Percentiles rank a stretch among this genome's conserved stretches.
phyloP scores from a whole-genome alignment of 2,113 vertebrate genomes.

The Pelecanoides urinatrix region DNA sequence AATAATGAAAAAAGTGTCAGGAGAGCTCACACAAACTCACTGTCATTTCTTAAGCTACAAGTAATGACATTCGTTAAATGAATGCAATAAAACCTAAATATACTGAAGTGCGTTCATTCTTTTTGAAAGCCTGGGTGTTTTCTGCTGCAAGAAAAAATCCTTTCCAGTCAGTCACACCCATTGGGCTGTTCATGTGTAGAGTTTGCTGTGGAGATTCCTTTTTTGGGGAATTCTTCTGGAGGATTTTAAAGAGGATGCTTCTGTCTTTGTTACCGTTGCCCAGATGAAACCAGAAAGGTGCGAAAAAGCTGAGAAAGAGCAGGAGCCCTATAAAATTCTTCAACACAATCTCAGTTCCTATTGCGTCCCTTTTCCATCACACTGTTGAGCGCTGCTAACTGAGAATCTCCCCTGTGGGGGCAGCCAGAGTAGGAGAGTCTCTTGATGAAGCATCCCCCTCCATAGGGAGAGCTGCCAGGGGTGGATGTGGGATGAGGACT shows the following conservation, averaged over 20 bases:
- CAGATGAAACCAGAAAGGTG: constrained; percentile 28
- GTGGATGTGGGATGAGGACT: neutral
- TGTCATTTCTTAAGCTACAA: constrained; percentile 32
- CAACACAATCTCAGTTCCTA: neutral
- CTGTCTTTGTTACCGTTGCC: neutral
- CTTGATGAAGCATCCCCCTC: neutral
- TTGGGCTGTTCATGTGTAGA: neutral
- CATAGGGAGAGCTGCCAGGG: neutral
- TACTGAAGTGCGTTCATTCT: neutral
- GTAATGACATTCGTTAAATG: constrained; percentile 26
- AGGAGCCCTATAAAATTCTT: neutral
- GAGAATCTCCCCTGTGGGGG: neutral
- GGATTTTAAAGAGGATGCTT: neutral
- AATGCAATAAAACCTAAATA: constrained; percentile 44
- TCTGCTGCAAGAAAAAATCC: neutral
- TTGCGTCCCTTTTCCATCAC: neutral
- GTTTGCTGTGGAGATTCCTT: neutral
- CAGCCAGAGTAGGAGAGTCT: neutral
- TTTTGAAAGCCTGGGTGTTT: constrained; percentile 22
- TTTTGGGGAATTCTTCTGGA: constrained; percentile 1
- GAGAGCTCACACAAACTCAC: constrained; percentile 14
- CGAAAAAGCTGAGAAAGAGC: neutral
- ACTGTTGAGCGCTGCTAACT: neutral
- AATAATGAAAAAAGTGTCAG: constrained; percentile 41
- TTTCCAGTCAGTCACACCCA: constrained; percentile 18